phyloP scores from a whole-genome alignment of 2,888 invertebrate genomes.

The Temnothorax ravouxi region DNA sequence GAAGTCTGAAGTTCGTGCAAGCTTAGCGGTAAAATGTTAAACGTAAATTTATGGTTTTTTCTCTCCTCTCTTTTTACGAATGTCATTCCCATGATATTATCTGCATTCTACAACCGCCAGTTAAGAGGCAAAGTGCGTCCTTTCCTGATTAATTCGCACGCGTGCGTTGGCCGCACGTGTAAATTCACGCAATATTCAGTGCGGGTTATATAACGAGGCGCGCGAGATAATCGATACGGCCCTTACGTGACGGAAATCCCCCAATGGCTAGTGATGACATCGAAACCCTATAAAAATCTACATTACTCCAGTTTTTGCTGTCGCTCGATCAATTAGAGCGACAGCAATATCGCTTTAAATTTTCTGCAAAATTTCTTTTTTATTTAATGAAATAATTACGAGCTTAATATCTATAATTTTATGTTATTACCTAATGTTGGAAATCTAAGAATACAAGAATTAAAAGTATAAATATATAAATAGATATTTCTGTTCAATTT shows the following conservation, averaged over 20 bases:
- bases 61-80: background rate
- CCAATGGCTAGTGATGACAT: slow-evolving; percentile 42
- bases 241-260: slow-evolving; percentile 55
- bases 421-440: background rate
- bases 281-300: slow-evolving; percentile 33
- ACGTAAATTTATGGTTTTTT: background rate
- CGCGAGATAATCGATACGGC: slow-evolving; percentile 59
- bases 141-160: slow-evolving; percentile 33
- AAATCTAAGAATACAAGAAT: background rate
- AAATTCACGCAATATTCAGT: slow-evolving; percentile 30
- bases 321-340: background rate
- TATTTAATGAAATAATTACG: background rate
- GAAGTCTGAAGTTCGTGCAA: slow-evolving; percentile 6
- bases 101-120: background rate
- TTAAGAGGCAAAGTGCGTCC: slow-evolving; percentile 9
- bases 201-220: slow-evolving; percentile 34
- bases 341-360: background rate
- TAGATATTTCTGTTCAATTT: background rate
- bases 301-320: background rate
- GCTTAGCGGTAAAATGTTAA: background rate
- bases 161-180: background rate
- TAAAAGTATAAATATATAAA: background rate
- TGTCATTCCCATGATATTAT: background rate
- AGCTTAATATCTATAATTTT: background rate
- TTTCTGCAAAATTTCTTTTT: background rate